phyloP scores from a whole-genome alignment of 2,888 invertebrate genomes.

The Morinoia aosen region DNA sequence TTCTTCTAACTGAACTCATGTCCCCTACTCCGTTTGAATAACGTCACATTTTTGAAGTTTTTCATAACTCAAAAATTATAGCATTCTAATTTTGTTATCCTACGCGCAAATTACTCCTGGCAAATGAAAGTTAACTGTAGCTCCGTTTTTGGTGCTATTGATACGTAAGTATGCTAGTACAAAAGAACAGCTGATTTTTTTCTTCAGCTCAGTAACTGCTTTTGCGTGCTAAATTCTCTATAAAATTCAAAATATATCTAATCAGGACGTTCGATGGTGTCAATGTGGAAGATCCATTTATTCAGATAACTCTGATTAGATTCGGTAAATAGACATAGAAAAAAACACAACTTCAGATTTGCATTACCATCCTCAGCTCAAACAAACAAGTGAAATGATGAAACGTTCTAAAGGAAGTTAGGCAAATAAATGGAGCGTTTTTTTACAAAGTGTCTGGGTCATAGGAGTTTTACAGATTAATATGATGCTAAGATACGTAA shows the following conservation, averaged over 20 bases:
- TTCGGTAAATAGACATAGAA: neutral
- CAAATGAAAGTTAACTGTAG: neutral
- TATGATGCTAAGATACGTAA: no score
- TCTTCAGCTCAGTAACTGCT: neutral
- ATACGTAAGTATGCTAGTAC: no score
- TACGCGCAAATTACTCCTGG: no score
- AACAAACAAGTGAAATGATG: neutral
- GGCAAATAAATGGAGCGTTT: neutral
- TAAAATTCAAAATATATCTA: neutral
- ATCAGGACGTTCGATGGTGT: neutral
- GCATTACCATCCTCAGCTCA: neutral
- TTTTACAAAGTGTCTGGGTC: no score
- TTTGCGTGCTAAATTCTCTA: neutral
- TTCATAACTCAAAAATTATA: no score
- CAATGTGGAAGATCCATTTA: neutral
- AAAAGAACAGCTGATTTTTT: neutral
- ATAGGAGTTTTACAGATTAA: no score
- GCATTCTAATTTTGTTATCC: no score
- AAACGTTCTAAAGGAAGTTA: neutral
- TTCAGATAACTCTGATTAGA: neutral
- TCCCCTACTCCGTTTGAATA: no score
- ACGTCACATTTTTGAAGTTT: no score
- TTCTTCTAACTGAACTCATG: no score
- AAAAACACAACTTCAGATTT: neutral
- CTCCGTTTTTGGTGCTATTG: neutral